Evolutionary conservation across 2,888 invertebrate genomes (phyloP).

Genomic region (Beris morrisii): DNA sequence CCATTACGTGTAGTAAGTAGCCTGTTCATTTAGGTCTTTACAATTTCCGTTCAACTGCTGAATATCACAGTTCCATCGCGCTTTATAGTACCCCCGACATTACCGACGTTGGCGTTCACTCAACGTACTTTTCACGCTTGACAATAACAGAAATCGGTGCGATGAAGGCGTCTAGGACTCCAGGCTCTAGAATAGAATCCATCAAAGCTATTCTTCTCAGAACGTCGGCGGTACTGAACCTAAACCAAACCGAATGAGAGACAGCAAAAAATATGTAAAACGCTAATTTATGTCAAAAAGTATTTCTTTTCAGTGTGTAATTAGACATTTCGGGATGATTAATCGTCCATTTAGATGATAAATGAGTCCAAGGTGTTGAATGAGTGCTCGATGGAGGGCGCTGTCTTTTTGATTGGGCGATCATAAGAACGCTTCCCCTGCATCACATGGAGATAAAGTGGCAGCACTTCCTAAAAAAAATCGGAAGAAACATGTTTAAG

Average conservation of each 20-base stretch:
- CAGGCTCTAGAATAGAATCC: not conserved
- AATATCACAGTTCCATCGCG: too few relatives aligned
- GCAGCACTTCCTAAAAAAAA: not conserved
- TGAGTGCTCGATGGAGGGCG: conserved; percentile 32
- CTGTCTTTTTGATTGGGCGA: conserved; percentile 2
- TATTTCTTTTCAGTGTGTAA: conserved; percentile 37
- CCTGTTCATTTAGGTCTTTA: too few relatives aligned
- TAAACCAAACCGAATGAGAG: not conserved
- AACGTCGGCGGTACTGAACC: not conserved
- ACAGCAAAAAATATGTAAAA: conserved; percentile 30
- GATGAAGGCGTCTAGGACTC: not conserved
- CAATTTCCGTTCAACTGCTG: too few relatives aligned
- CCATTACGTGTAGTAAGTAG: too few relatives aligned
- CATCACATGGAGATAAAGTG: not conserved
- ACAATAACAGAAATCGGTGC: not conserved
- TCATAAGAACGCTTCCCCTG: not conserved
- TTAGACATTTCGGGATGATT: conserved; percentile 37
- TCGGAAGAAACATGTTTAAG: not conserved
- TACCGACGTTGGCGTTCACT: too few relatives aligned
- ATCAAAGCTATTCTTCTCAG: not conserved
- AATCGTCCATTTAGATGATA: conserved; percentile 39
- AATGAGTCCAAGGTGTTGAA: conserved; percentile 37
- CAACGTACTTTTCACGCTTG: conserved; percentile 12
- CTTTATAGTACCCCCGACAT: too few relatives aligned
- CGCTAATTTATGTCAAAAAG: conserved; percentile 38